These are phyloP conservation scores for Chelon auratus DNA, from an alignment of 2,797 vertebrate genomes.

Conservation along the genomic window DNA sequence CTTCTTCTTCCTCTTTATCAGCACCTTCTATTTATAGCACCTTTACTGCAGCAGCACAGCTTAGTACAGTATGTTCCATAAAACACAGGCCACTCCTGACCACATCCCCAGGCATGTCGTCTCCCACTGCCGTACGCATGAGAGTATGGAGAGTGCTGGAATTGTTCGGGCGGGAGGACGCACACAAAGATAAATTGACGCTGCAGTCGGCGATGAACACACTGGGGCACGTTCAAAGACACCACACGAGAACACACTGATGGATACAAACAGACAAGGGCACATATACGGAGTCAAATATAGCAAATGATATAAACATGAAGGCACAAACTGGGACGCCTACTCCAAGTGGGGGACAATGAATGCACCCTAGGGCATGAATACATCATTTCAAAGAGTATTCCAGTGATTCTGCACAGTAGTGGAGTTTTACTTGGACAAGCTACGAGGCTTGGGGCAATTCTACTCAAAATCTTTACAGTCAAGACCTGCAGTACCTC, in stretches of 20 bases:
- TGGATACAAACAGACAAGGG: conserved; percentile 11
- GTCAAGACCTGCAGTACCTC: no score
- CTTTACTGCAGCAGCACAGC: conserved; percentile 66
- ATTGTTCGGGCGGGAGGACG: conserved; percentile 36
- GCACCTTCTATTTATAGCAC: conserved; percentile 79
- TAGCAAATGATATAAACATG: neutral
- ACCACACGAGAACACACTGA: conserved; percentile 1
- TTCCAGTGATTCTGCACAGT: no score
- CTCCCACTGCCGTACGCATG: conserved; percentile 30
- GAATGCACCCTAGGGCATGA: no score
- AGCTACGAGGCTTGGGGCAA: no score
- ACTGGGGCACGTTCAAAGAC: conserved; percentile 25
- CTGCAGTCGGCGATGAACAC: conserved; percentile 21
- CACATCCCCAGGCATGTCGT: conserved; percentile 59
- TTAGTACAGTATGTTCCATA: conserved; percentile 77
- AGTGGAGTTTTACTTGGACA: no score
- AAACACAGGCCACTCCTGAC: conserved; percentile 62
- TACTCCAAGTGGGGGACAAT: no score
- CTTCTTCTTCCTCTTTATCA: conserved; percentile 70
- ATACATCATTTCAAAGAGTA: no score
- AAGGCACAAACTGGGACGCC: no score
- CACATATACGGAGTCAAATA: conserved; percentile 14
- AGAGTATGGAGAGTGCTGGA: conserved; percentile 10
- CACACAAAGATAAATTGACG: neutral
- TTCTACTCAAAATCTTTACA: no score